Conservation (phyloP, 2,888 invertebrate species). For the Sarcophaga caerulescens region DNA sequence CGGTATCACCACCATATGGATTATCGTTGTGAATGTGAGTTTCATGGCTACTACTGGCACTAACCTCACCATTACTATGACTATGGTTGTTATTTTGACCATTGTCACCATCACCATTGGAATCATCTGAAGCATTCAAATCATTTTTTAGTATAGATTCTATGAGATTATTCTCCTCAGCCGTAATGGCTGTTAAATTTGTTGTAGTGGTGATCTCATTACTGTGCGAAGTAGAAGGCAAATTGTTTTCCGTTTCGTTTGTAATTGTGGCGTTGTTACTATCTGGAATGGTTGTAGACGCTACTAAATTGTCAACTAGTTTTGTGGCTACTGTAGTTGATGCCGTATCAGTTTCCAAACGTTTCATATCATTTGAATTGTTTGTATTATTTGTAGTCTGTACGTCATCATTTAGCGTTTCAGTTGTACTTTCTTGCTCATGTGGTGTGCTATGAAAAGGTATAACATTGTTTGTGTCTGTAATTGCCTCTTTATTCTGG, state of each 20-base stretch:
- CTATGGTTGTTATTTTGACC: background rate
- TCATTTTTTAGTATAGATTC: constrained; percentile 14
- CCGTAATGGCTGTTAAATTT: background rate
- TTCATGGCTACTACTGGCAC: background rate
- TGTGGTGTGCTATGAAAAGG: background rate
- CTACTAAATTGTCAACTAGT: background rate
- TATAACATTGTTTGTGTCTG: background rate
- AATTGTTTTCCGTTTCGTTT: background rate
- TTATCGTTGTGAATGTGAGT: background rate
- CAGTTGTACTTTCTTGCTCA: background rate
- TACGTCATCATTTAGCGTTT: background rate
- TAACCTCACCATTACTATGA: background rate
- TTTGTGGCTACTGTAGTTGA: constrained; percentile 4
- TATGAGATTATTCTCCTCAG: constrained; percentile 4
- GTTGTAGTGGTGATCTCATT: background rate
- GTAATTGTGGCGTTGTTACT: background rate
- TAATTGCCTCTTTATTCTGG: background rate
- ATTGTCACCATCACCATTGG: constrained; percentile 39
- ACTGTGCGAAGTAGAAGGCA: constrained; percentile 2
- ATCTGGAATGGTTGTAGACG: constrained; percentile 28
- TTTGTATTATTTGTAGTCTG: background rate
- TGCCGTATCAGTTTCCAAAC: background rate
- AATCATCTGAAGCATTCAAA: constrained; percentile 32
- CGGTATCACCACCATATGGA: constrained; percentile 3
- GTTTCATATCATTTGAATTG: background rate